These are phyloP conservation scores for Heliconius hermathena DNA, from an alignment of 1,140 invertebrate species.

Conservation along the genomic window DNA sequence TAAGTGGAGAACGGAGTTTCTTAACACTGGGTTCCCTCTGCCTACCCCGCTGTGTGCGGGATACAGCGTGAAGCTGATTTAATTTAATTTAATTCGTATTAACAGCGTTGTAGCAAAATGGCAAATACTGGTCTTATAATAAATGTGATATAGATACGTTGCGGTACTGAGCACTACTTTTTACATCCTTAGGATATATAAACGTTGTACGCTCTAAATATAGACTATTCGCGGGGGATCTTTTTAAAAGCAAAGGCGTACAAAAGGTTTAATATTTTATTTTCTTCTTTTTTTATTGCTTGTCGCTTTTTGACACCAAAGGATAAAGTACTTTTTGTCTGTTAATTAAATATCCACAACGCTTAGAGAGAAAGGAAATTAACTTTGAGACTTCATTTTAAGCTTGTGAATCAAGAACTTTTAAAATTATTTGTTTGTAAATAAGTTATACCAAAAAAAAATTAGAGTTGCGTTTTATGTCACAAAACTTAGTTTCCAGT, in stretches of 20 bases:
- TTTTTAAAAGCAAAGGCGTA: conserved; percentile 9
- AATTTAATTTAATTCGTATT: background rate
- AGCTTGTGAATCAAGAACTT: background rate
- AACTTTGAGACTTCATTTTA: background rate
- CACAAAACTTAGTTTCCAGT: no score
- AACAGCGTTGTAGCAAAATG: background rate
- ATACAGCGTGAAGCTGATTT: no score
- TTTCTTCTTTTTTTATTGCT: conserved; percentile 9
- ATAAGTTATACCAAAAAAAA: background rate
- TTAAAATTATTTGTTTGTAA: background rate
- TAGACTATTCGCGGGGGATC: background rate
- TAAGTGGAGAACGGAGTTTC: no score
- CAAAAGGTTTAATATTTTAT: conserved; percentile 13
- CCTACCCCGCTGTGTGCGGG: no score
- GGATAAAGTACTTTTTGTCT: conserved; percentile 2
- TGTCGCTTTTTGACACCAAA: conserved; percentile 10
- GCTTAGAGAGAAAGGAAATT: background rate
- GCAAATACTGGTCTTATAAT: background rate
- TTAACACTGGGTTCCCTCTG: no score
- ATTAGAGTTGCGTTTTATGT: no score
- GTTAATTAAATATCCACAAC: conserved; percentile 8
- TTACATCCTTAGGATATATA: background rate
- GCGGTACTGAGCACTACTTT: background rate
- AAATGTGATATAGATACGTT: background rate
- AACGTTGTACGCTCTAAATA: background rate